phyloP scores from a whole-genome alignment of 1,140 invertebrate genomes.

The Heliconius melpomene region DNA sequence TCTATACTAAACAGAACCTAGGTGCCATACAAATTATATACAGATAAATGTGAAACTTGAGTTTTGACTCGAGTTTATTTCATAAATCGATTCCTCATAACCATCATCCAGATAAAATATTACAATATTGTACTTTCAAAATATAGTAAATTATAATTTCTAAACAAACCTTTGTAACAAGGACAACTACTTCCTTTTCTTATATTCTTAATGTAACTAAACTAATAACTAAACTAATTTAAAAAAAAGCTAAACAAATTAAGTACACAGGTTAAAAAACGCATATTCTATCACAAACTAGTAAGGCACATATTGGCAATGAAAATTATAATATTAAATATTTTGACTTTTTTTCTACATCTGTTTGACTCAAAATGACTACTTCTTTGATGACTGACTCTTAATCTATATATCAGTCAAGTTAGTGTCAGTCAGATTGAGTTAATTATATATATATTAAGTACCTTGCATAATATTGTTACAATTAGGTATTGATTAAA shows the following conservation, averaged over 20 bases:
- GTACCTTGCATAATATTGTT: not conserved
- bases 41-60: conserved; percentile 36
- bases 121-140: conserved; percentile 1
- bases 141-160: not conserved
- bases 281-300: conserved; percentile 18
- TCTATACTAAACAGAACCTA: conserved; percentile 44
- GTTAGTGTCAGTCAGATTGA: not conserved
- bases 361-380: not conserved
- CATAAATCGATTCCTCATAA: conserved; percentile 29
- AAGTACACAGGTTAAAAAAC: conserved; percentile 1
- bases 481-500: not conserved
- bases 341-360: not conserved
- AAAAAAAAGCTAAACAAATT: not conserved
- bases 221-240: no score
- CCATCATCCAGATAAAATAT: conserved; percentile 6
- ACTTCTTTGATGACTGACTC: not conserved
- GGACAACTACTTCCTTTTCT: not conserved
- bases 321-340: conserved; percentile 5
- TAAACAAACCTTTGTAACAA: not conserved
- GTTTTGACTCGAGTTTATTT: conserved; percentile 28
- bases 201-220: not conserved
- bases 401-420: not conserved
- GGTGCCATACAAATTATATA: conserved; percentile 33
- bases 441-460: not conserved
- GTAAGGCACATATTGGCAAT: conserved; percentile 31